Percentiles rank a stretch among this genome's conserved stretches.
phyloP scores from a whole-genome alignment of 1,140 invertebrate species.

The Drosophila ercepeae region DNA sequence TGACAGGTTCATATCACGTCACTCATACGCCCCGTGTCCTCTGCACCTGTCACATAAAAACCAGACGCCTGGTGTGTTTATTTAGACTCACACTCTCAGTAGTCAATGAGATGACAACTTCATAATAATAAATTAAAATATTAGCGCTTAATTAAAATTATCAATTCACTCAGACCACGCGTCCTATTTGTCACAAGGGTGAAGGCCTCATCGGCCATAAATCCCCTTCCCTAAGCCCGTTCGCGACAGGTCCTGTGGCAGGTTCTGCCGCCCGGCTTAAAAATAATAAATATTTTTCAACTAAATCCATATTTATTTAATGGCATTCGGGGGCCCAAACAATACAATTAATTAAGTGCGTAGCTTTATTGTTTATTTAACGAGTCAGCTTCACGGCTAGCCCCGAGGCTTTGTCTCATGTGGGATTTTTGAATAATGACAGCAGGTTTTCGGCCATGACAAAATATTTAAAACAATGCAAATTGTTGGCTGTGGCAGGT shows the following conservation, averaged over 20 bases:
- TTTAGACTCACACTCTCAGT: slow-evolving; percentile 20
- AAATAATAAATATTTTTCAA: slow-evolving; percentile 48
- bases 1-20: slow-evolving; percentile 59
- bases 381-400: slow-evolving; percentile 28
- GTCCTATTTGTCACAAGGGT: slow-evolving; percentile 30
- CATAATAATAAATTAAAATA: slow-evolving; percentile 81
- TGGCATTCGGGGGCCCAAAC: slow-evolving; percentile 18
- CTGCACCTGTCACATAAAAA: slow-evolving; percentile 48
- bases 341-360: slow-evolving; percentile 51
- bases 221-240: neutral
- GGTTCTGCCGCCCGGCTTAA: slow-evolving; percentile 8
- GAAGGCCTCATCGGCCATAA: slow-evolving; percentile 22
- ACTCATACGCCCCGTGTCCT: slow-evolving; percentile 44
- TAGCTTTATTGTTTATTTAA: slow-evolving; percentile 52
- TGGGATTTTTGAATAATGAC: slow-evolving; percentile 37
- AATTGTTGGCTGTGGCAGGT: too few species aligned
- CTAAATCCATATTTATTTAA: slow-evolving; percentile 60
- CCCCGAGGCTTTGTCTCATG: slow-evolving; percentile 30
- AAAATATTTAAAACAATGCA: slow-evolving; percentile 22
- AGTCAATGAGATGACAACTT: slow-evolving; percentile 44
- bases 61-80: slow-evolving; percentile 18
- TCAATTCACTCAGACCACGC: slow-evolving; percentile 51
- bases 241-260: slow-evolving; percentile 2
- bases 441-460: slow-evolving; percentile 4
- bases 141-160: slow-evolving; percentile 83